phyloP scores from a whole-genome alignment of 2,888 invertebrate species.

The Conistra vaccinii region DNA sequence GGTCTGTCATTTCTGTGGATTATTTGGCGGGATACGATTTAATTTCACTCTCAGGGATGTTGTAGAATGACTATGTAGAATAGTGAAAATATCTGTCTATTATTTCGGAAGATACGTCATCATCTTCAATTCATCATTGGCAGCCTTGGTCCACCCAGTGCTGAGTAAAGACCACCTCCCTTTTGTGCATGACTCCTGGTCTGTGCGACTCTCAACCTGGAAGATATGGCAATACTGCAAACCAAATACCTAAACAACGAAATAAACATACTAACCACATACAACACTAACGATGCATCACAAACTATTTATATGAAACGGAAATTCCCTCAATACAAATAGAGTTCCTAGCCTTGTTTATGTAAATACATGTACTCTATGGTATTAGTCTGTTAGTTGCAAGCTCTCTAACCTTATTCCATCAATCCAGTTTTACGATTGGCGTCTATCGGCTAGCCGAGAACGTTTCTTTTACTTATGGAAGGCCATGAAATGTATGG shows the following conservation, averaged over 20 bases:
- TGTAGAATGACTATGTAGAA: background rate
- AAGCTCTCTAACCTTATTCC: conserved; percentile 17
- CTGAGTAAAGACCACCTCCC: no score
- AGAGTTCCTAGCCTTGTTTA: conserved; percentile 42
- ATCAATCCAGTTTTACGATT: conserved; percentile 42
- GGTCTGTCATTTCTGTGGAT: background rate
- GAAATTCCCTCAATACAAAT: conserved; percentile 37
- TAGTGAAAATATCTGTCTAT: background rate
- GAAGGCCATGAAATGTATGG: conserved; percentile 29
- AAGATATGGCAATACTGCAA: background rate
- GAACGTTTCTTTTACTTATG: conserved; percentile 23
- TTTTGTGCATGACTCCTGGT: no score
- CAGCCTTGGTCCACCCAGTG: no score
- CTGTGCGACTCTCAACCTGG: no score
- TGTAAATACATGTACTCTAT: conserved; percentile 36
- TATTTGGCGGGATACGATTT: background rate
- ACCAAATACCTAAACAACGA: background rate
- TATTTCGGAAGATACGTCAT: background rate
- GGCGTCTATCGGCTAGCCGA: background rate
- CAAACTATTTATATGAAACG: conserved; percentile 18
- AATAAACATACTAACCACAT: background rate
- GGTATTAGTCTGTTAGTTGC: conserved; percentile 20
- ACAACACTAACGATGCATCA: background rate
- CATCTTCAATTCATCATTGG: background rate
- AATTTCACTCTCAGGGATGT: background rate